Evolutionary conservation across 2,113 vertebrate genomes (phyloP).

Genomic region (Casuarius casuarius): DNA sequence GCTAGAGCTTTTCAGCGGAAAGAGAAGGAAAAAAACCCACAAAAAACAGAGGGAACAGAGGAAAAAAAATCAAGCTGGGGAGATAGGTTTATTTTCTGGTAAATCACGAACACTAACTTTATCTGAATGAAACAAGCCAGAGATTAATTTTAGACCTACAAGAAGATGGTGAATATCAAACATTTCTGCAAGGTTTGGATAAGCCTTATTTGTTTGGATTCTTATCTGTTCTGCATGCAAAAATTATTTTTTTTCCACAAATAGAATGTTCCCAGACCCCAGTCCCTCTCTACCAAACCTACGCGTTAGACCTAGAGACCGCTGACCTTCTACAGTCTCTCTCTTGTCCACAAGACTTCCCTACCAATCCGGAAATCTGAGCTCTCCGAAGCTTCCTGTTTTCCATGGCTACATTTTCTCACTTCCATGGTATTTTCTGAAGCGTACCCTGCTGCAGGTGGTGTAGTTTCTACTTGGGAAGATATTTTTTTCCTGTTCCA

Average conservation of each 20-base stretch:
- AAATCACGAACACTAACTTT: neutral
- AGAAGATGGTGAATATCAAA: constrained; percentile 40
- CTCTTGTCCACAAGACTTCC: neutral
- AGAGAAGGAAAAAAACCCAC: neutral
- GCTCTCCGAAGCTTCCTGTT: constrained; percentile 14
- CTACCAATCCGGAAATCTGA: constrained; percentile 11
- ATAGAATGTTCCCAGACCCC: neutral
- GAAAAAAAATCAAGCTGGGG: neutral
- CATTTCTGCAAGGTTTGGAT: constrained; percentile 42
- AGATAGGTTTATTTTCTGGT: constrained; percentile 38
- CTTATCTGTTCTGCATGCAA: neutral
- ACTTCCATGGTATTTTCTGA: constrained; percentile 34
- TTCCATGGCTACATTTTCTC: constrained; percentile 1
- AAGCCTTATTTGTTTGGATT: constrained; percentile 24
- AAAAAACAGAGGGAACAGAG: neutral
- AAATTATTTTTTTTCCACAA: constrained; percentile 27
- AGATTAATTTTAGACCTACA: constrained; percentile 48
- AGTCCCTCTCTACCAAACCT: neutral
- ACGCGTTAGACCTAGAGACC: neutral
- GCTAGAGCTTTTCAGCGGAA: neutral
- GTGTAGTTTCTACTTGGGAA: neutral
- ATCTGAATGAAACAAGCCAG: constrained; percentile 53
- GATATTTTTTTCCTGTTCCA: neutral
- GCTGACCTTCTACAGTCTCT: neutral
- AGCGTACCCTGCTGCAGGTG: neutral